phyloP scores from a whole-genome alignment of 2,797 vertebrate genomes.

The Taeniopygia guttata region DNA sequence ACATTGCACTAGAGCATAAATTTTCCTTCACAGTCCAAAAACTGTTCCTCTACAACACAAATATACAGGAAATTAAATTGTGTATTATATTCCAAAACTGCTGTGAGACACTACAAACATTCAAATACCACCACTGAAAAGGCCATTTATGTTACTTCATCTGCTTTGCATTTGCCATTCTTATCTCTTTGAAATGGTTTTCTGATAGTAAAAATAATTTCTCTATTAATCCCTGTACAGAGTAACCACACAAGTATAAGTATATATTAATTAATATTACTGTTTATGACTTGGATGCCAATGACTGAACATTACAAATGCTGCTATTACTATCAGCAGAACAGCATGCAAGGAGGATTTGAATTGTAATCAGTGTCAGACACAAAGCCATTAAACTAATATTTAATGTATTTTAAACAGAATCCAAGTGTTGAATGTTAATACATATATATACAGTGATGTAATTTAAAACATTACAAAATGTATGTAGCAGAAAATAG shows the following conservation, averaged over 20 bases:
- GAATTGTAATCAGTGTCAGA: constrained; percentile 42
- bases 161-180: constrained; percentile 4
- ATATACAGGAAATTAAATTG: background rate
- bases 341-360: constrained; percentile 2
- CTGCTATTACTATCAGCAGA: constrained; percentile 44
- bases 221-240: background rate
- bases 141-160: background rate
- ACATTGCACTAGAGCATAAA: background rate
- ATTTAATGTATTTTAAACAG: constrained; percentile 26
- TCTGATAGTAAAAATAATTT: constrained; percentile 10
- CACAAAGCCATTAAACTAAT: constrained; percentile 43
- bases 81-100: background rate
- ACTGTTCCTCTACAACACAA: background rate
- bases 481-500: background rate
- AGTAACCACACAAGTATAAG: background rate
- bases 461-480: background rate
- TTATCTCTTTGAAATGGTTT: constrained; percentile 40
- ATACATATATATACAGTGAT: background rate
- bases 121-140: background rate
- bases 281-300: constrained; percentile 34
- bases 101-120: background rate
- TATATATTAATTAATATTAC: constrained; percentile 34
- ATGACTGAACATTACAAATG: background rate
- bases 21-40: background rate
- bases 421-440: background rate